Percentiles rank a stretch among this genome's conserved stretches.
Conservation (phyloP, 2,888 invertebrate species). For the Chymomyza amoena region DNA sequence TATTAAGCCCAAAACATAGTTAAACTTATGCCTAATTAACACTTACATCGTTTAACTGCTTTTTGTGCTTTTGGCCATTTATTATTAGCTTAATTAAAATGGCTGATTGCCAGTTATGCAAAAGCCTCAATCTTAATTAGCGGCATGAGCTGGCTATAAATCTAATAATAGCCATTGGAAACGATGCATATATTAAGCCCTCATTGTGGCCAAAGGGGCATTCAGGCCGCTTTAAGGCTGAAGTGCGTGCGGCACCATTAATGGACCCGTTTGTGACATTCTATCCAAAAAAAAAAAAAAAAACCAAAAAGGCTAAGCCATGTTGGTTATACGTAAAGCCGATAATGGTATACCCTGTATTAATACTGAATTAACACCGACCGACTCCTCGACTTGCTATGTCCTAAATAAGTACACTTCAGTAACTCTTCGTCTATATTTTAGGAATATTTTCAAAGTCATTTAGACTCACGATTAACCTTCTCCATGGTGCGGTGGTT, state of each 20-base stretch:
- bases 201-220: neutral
- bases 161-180: neutral
- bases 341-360: no score
- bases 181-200: neutral
- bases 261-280: constrained; percentile 32
- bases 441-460: no score
- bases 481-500: no score
- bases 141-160: neutral
- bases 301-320: no score
- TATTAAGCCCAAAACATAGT: neutral
- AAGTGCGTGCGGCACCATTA: constrained; percentile 2
- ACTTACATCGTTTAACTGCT: neutral
- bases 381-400: no score
- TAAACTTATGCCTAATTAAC: neutral
- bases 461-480: no score
- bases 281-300: no score
- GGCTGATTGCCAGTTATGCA: neutral
- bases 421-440: no score
- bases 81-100: neutral
- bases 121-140: neutral
- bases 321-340: no score
- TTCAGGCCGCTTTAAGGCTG: neutral
- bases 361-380: no score
- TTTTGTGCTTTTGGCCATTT: neutral
- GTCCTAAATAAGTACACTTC: no score